Conservation (phyloP, 2,797 vertebrate species). For the Simalia tracyae region DNA sequence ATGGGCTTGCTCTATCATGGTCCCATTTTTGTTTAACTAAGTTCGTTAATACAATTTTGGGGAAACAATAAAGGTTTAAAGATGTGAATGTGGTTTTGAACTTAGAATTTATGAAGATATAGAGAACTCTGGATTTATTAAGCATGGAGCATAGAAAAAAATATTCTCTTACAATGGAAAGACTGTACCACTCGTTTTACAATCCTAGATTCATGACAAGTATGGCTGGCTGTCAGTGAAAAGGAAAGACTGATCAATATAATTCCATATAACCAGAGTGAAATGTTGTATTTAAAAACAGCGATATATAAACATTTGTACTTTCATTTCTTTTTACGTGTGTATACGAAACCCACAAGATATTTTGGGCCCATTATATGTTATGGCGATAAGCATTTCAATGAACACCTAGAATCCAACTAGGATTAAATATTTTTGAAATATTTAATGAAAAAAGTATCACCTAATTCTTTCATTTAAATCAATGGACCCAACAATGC, state of each 20-base stretch:
- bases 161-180: neutral
- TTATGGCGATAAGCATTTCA: neutral
- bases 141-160: neutral
- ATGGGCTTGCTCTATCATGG: neutral
- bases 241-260: neutral
- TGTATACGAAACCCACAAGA: neutral
- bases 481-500: neutral
- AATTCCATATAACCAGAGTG: neutral
- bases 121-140: neutral
- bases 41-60: neutral
- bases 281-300: neutral
- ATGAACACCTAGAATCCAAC: neutral
- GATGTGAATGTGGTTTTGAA: neutral
- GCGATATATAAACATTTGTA: neutral
- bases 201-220: neutral
- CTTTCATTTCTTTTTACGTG: neutral
- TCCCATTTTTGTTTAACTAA: neutral
- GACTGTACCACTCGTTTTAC: neutral
- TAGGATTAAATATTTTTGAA: neutral
- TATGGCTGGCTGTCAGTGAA: neutral
- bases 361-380: neutral
- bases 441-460: too few relatives aligned
- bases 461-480: too few relatives aligned
- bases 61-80: neutral
- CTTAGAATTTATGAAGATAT: neutral